phyloP scores from a whole-genome alignment of 64 coral and sea anemone species.

The Catalaphyllia jardinei region DNA sequence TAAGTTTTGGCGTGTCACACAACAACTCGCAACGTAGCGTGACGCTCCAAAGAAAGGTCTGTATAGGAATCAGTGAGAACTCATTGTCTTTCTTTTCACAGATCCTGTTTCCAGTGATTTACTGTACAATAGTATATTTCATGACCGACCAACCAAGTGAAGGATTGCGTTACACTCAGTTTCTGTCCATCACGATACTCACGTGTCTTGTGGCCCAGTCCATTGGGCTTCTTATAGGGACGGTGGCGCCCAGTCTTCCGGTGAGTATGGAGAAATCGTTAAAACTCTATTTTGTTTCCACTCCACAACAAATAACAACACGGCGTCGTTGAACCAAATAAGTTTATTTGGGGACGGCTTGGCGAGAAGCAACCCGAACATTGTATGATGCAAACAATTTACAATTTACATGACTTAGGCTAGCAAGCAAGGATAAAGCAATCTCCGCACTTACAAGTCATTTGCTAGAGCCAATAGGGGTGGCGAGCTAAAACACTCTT shows the following conservation, averaged over 20 bases:
- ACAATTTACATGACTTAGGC: too few relatives aligned
- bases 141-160: conserved; percentile 97
- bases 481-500: too few relatives aligned
- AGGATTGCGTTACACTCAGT: conserved; percentile 94
- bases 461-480: too few relatives aligned
- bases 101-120: conserved; percentile 94
- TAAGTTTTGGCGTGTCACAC: background rate
- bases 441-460: too few relatives aligned
- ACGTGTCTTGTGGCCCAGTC: conserved; percentile 98
- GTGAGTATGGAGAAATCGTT: conserved; percentile 43
- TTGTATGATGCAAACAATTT: too few relatives aligned
- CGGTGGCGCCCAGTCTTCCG: conserved; percentile 98
- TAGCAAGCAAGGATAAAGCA: too few relatives aligned
- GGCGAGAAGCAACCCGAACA: too few relatives aligned
- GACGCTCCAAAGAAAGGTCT: background rate
- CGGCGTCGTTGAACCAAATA: too few relatives aligned
- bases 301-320: too few relatives aligned
- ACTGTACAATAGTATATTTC: conserved; percentile 99
- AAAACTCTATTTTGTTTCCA: too few relatives aligned
- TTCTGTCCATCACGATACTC: conserved; percentile 91
- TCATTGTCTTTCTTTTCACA: background rate
- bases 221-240: conserved; percentile 92
- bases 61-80: background rate
- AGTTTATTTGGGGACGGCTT: too few relatives aligned
- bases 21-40: background rate